Conservation (phyloP, 2,113 vertebrate genomes). For the Rattus rattus region DNA sequence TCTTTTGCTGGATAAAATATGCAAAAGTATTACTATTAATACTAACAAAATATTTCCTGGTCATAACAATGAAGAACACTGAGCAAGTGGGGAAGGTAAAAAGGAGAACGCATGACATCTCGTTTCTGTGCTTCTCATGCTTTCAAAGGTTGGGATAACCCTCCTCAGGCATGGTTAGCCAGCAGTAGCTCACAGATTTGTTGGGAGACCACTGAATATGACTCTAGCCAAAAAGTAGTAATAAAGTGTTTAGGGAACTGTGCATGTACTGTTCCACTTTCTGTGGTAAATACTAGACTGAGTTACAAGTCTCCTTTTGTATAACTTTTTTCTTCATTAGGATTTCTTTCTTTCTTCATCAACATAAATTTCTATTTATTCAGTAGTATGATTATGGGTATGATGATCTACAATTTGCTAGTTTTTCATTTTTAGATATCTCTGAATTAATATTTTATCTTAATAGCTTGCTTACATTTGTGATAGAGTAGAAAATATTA, state of each 20-base stretch:
- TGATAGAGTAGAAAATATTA: constrained; percentile 8
- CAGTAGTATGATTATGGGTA: background rate
- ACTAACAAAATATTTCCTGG: background rate
- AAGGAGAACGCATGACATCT: background rate
- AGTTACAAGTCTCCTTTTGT: background rate
- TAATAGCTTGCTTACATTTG: background rate
- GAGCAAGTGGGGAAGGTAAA: background rate
- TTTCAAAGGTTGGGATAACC: background rate
- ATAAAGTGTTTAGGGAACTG: background rate
- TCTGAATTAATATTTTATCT: constrained; percentile 31
- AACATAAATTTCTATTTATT: constrained; percentile 29
- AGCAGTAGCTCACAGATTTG: background rate
- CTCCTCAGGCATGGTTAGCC: no score
- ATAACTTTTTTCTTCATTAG: background rate
- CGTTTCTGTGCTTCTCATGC: background rate
- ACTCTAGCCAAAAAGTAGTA: background rate
- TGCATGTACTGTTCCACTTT: background rate
- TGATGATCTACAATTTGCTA: background rate
- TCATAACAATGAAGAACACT: background rate
- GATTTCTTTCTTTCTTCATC: background rate
- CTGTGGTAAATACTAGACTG: background rate
- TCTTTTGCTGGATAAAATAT: background rate
- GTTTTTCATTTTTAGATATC: constrained; percentile 40
- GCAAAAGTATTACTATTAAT: background rate
- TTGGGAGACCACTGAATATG: background rate